Evolutionary conservation across 92 coral and sea anemone genomes (phyloP).

Genomic region (Actinernus sp.): DNA sequence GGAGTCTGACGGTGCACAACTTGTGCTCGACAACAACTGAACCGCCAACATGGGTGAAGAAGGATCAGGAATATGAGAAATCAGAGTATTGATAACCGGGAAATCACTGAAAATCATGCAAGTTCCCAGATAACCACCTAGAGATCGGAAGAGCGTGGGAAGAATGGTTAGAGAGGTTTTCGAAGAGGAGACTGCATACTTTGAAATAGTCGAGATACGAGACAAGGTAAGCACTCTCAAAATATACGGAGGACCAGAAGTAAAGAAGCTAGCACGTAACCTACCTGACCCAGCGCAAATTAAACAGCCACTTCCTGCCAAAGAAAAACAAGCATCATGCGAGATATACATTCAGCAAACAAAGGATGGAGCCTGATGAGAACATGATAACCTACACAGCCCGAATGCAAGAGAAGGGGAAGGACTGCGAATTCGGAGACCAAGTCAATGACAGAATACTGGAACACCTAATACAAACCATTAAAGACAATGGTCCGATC

Average conservation of each 20-base stretch:
- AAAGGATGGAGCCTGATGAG: constrained; percentile 27
- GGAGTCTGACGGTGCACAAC: too few species aligned
- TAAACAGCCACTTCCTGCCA: constrained; percentile 36
- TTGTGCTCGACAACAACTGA: too few species aligned
- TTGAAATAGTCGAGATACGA: constrained; percentile 25
- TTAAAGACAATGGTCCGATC: constrained; percentile 49
- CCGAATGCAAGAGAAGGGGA: constrained; percentile 48
- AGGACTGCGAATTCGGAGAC: constrained; percentile 71
- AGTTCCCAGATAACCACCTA: constrained; percentile 59
- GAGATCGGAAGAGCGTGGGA: constrained; percentile 69
- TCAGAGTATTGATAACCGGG: too few species aligned
- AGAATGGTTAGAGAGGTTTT: constrained; percentile 79
- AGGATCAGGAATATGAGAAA: too few species aligned
- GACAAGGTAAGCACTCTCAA: constrained; percentile 63
- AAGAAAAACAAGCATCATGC: constrained; percentile 73
- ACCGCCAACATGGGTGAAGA: too few species aligned
- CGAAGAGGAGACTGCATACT: constrained; percentile 65
- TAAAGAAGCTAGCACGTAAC: too few species aligned
- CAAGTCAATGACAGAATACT: too few species aligned
- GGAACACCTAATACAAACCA: too few species aligned
- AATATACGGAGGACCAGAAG: too few species aligned
- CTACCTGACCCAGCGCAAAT: too few species aligned
- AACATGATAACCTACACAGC: constrained; percentile 52
- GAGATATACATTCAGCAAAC: constrained; percentile 52
- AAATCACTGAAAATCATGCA: too few species aligned